These are phyloP conservation scores for Festucalex cinctus DNA, from an alignment of 2,113 vertebrate species.

Conservation along the genomic window DNA sequence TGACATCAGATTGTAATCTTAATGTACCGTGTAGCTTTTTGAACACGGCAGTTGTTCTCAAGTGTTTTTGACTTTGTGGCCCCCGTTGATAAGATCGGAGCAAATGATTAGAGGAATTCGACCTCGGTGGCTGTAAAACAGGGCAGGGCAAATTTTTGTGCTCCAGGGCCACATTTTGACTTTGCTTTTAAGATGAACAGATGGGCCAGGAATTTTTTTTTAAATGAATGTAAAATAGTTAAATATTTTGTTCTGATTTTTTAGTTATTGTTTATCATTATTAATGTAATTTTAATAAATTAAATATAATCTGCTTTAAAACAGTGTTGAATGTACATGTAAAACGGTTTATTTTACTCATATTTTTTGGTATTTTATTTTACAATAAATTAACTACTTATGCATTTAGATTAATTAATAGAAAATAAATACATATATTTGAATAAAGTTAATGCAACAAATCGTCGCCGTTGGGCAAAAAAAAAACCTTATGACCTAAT, in stretches of 20 bases:
- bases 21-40: conserved; percentile 34
- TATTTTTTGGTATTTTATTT: no score
- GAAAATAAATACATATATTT: background rate
- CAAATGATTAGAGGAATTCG: background rate
- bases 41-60: conserved; percentile 18
- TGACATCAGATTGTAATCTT: conserved; percentile 31
- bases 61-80: conserved; percentile 18
- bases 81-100: conserved; percentile 14
- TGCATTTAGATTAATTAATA: background rate
- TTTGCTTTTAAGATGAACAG: background rate
- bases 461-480: background rate
- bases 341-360: background rate
- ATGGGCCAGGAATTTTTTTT: background rate
- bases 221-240: background rate
- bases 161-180: background rate
- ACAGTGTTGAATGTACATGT: background rate
- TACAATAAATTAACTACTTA: background rate
- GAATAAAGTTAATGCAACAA: background rate
- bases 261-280: no score
- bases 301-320: no score
- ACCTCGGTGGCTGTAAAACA: background rate
- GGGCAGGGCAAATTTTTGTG: background rate
- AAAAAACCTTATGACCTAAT: no score
- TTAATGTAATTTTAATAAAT: no score
- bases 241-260: background rate